Base-by-base conservation (phyloP, 2,888 invertebrate genomes). In the Pycnomerus fuliginosus region DNA sequence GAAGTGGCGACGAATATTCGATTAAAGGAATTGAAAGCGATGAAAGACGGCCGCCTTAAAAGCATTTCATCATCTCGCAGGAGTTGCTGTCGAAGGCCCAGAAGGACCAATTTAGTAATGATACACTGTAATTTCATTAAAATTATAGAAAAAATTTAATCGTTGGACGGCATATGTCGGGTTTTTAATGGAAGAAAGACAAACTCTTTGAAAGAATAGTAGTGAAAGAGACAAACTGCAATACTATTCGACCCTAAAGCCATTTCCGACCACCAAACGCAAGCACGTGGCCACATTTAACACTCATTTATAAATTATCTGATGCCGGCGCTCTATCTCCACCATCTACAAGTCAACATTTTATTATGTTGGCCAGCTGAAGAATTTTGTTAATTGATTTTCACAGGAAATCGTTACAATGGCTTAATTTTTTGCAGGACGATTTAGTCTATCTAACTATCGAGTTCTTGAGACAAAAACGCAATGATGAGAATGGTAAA, bases 1-100 rank as follows among this genome's bases (percentile, higher is more conserved):
- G 61, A 65, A 65, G 64, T 64, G 65, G 56, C 63, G 63, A 58
- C 59, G 63, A 64, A 63, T 60, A 68, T 65, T 68, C 65, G 65
- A 68, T 67, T 64, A 64, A 66, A 62, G 61, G 61, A 65, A 64
- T 66, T 57, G 66, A 56, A 62, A 50, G 55, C 61, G 61, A 62
- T 65, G 66, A 66, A 64, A 64, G 60, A 58, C 50, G 57, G 58
- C 50, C 60, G 60, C 60, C 62, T 61, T 58, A 56, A 58, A 53
- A 52, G 44, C 51, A 64, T 64, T 66, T 64, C 61, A n/a, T n/a
- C n/a, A n/a, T n/a, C n/a, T n/a, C n/a, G n/a, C n/a, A n/a, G n/a
- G n/a, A n/a, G n/a, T n/a, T n/a, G n/a, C n/a, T n/a, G n/a, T n/a
- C n/a, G n/a, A n/a, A n/a, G n/a, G n/a, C n/a, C n/a, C n/a, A n/a